phyloP scores from a whole-genome alignment of 2,888 invertebrate genomes.

The Cerceris rybyensis region DNA sequence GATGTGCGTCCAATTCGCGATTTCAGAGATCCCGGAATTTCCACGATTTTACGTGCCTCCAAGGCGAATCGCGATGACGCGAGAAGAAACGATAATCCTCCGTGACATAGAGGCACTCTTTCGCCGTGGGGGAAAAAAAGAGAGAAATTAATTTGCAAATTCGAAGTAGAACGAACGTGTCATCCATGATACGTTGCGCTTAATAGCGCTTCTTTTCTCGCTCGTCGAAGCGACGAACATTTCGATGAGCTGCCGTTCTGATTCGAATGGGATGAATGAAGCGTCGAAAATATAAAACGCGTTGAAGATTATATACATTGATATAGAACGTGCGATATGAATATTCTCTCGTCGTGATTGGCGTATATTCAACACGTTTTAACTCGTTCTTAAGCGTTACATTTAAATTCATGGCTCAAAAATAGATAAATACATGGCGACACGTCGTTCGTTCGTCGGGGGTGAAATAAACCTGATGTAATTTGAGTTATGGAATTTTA shows the following conservation, averaged over 20 bases:
- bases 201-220: neutral
- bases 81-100: no score
- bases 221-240: neutral
- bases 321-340: neutral
- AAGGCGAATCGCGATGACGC: no score
- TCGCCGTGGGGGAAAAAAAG: no score
- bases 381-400: neutral
- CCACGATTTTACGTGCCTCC: no score
- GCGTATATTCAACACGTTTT: neutral
- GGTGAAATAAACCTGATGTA: neutral
- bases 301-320: neutral
- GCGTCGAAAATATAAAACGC: neutral
- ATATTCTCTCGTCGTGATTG: neutral
- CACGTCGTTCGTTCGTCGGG: neutral
- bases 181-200: no score
- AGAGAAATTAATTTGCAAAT: no score
- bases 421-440: neutral
- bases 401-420: neutral
- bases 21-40: no score
- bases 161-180: no score
- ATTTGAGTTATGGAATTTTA: no score
- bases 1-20: no score
- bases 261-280: neutral
- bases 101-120: no score
- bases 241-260: neutral